Evolutionary conservation across 2,797 vertebrate genomes (phyloP), one percentile per base, ranked within the genome.

Genomic region (Cetoscarus ocellatus): DNA sequence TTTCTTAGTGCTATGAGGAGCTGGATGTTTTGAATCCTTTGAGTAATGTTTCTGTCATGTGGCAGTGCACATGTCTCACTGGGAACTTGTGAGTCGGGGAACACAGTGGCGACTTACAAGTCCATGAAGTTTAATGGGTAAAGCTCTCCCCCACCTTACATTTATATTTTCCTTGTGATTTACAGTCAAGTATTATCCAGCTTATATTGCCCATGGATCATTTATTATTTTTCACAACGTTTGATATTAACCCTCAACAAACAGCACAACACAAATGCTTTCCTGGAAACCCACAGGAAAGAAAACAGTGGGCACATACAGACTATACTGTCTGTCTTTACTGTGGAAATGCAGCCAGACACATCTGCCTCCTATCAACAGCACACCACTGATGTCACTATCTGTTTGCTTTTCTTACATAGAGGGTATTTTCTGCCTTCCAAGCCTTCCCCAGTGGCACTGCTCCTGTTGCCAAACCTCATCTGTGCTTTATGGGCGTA

Each of bases 401-500:
- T 54, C 17, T 70, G 36, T n/a, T 35, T 27, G 40, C 55, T 62
- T 85, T 67, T 81, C 61, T 59, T 55, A 19, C 55, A 69, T 70
- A 54, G 66, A 59, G 80, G 83, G 57, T 49, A 9, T 63, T 77
- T 56, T 53, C 19, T 67, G n/a, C 51, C 42, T 44, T 57, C 38
- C 10, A 36, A 53, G 15, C 58, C 72, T 53, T 59, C 70, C 65
- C 61, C 64, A 10, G 14, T 75, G 71, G 62, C 61, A 53, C 49
- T 38, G 40, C 47, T 66, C 60, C 72, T 65, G 59, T 52, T 50
- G 58, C 59, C 60, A 63, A 59, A 69, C 54, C 84, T 77, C 80
- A 89, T 86, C 88, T 89, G 86, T 80, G 81, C 53, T 79, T 63
- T 65, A 36, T 75, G n/a, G 49, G 65, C 70, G 73, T 70, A 70